phyloP scores from a whole-genome alignment of 2,888 invertebrate species.

The Alloplasta piceator region DNA sequence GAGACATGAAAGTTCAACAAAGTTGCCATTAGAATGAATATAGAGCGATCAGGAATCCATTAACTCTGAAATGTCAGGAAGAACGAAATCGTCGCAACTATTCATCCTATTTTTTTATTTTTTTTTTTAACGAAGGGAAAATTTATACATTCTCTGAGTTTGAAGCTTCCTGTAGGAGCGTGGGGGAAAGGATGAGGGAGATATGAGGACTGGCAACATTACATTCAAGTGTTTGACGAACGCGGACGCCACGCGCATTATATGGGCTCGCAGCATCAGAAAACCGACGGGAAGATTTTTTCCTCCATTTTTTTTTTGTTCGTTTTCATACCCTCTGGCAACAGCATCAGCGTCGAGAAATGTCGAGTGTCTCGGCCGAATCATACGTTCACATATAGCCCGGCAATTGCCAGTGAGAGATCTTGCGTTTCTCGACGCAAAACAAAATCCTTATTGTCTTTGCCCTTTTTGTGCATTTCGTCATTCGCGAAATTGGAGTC shows the following conservation, averaged over 20 bases:
- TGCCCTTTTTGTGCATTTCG: too few species aligned
- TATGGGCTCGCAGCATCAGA: conserved; percentile 69
- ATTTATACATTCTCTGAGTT: conserved; percentile 1
- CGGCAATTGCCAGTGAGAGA: conserved; percentile 35
- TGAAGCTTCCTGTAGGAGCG: conserved; percentile 49
- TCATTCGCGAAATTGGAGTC: too few species aligned
- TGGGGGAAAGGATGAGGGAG: conserved; percentile 31
- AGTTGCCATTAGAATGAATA: background rate
- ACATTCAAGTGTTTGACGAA: conserved; percentile 82
- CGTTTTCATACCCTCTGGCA: conserved; percentile 79
- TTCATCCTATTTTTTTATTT: too few species aligned
- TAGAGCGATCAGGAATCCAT: too few species aligned
- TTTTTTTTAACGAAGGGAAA: too few species aligned
- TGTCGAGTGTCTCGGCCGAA: conserved; percentile 75
- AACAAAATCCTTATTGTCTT: too few species aligned
- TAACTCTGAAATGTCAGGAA: too few species aligned
- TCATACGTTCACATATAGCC: conserved; percentile 20
- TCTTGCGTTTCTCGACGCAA: too few species aligned
- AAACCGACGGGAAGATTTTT: conserved; percentile 68
- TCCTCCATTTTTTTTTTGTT: conserved; percentile 67
- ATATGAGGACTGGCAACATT: conserved; percentile 75
- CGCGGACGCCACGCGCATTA: conserved; percentile 75
- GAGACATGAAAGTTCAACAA: background rate
- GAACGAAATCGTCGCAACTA: too few species aligned
- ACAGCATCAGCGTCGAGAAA: conserved; percentile 80